Percentiles rank a stretch among this genome's conserved stretches.
These are phyloP conservation scores for Pangasianodon gigas DNA, from an alignment of 2,113 vertebrate genomes.

Conservation along the genomic window DNA sequence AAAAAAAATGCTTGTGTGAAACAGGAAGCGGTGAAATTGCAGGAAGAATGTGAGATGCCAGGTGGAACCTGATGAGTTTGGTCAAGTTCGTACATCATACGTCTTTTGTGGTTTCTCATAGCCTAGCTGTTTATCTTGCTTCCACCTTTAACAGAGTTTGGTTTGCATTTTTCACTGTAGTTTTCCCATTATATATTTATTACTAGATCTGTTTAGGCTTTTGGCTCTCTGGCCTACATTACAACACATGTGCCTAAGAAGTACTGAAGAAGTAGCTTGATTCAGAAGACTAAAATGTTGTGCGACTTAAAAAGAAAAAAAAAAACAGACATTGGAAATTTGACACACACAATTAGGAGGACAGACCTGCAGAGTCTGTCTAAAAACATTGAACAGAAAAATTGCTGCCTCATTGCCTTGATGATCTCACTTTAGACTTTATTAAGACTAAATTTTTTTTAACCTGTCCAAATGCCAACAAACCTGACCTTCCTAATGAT, in stretches of 20 bases:
- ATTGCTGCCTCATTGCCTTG: neutral
- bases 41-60: neutral
- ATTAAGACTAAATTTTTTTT: neutral
- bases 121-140: neutral
- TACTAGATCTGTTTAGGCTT: neutral
- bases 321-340: neutral
- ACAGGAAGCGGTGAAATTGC: neutral
- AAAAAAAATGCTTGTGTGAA: neutral
- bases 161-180: neutral
- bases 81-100: neutral
- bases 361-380: neutral
- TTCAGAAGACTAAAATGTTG: neutral
- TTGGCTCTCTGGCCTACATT: neutral
- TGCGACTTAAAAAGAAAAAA: neutral
- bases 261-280: neutral
- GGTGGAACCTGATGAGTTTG: neutral
- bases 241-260: neutral
- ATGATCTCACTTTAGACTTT: neutral
- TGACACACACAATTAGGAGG: neutral
- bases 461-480: neutral
- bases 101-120: neutral
- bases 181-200: neutral
- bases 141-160: neutral
- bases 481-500: neutral
- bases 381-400: neutral